Percentiles rank a stretch among this genome's conserved stretches.
Evolutionary conservation across 2,797 vertebrate species (phyloP).

Genomic region (Macropus fuliginosus): DNA sequence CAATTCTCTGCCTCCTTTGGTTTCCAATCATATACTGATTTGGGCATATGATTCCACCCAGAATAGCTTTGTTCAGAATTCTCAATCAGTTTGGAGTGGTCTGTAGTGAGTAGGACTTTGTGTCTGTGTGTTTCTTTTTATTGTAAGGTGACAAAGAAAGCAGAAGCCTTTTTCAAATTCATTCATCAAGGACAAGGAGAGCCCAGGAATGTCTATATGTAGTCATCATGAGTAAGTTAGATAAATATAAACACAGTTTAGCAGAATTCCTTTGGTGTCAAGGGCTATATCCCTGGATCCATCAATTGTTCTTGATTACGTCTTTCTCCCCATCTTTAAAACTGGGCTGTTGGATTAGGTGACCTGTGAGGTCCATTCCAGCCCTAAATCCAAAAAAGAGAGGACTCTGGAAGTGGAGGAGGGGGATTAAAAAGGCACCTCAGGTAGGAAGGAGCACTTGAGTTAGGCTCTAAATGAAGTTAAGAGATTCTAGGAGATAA

Average conservation of each 20-base stretch:
- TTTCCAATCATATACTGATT: background rate
- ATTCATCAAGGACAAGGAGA: background rate
- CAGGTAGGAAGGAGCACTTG: background rate
- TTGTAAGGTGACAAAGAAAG: background rate
- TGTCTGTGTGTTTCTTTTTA: background rate
- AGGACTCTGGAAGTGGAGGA: too few species aligned
- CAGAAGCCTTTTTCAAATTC: background rate
- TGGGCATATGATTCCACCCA: background rate
- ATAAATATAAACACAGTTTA: background rate
- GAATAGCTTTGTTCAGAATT: background rate
- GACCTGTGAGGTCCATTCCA: background rate
- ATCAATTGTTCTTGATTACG: background rate
- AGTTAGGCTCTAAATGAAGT: background rate
- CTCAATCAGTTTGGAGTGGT: background rate
- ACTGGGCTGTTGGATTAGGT: background rate
- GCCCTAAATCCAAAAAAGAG: too few species aligned
- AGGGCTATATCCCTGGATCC: background rate
- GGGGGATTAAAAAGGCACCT: background rate
- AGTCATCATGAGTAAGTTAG: background rate
- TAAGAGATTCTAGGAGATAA: background rate
- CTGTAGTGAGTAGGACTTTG: background rate
- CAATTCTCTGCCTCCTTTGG: background rate
- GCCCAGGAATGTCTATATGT: background rate
- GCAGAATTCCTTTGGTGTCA: background rate
- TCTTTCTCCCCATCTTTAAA: background rate